Evolutionary conservation across 2,888 invertebrate genomes (phyloP), one percentile per base, ranked within the genome.

Genomic region (Tridacna crocea): DNA sequence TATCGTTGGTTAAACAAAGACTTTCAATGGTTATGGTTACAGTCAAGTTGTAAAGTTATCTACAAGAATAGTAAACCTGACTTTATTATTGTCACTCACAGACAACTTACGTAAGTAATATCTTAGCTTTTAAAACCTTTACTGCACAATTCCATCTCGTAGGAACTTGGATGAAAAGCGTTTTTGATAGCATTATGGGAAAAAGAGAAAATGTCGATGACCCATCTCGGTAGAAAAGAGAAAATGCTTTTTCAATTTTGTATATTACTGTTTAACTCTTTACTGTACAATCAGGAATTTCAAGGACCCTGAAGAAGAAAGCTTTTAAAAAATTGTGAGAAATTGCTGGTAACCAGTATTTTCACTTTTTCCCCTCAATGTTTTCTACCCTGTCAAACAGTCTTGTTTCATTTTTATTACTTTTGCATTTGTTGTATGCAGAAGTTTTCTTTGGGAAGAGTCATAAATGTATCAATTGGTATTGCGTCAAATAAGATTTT

Each of bases 11-110:
- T 99, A 95, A 98, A 98, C 90, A 98, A 98, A 94, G 97, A 98
- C 87, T 91, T 90, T 60, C 97, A 97, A 92, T 98, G 98, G 98
- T 98, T 99, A 95, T 99, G 99, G 99, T 96, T 99, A 82, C 99
- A 99, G 95, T 99, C 99, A 26, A 97, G 97, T 90, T 99, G 99
- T 19, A 96, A 99, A 88, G 96, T 99, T 89, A 98, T 99, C 90
- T 99, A 99, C 95, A 99, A 99, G 95, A 99, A 99, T 95, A 99
- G 99, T 88, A 99, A 99, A 95, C 99, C 99, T 0, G 99, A 99
- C 94, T 99, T 99, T 94, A 99, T 99, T 87, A 99, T 99, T 92
- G 98, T 99, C 95, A 99, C 99, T 65, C 99, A 99, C 95, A 96
- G 99, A 88, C 98, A 99, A 83, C 96, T 99, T 72, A 99, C 99